phyloP scores from a whole-genome alignment of 2,888 invertebrate genomes.

The Hedychridium roseum region DNA sequence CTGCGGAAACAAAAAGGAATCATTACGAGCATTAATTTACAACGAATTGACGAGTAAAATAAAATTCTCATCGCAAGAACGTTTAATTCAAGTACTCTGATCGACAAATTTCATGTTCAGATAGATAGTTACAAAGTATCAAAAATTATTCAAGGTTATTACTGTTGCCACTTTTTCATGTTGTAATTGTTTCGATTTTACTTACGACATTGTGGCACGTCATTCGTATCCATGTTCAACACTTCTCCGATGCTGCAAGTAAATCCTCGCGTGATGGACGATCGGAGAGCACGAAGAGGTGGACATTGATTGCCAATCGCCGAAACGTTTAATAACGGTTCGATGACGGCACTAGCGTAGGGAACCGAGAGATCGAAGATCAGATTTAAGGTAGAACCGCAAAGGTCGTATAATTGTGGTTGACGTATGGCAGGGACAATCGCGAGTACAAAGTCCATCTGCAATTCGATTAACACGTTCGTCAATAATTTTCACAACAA shows the following conservation, averaged over 20 bases:
- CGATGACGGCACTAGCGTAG: conserved; percentile 88
- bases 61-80: not conserved
- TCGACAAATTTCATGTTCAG: too few relatives aligned
- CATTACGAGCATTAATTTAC: too few relatives aligned
- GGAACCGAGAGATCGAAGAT: conserved; percentile 95
- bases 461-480: too few relatives aligned
- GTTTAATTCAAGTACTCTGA: too few relatives aligned
- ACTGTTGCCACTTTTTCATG: too few relatives aligned
- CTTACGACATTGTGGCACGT: conserved; percentile 91
- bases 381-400: conserved; percentile 90
- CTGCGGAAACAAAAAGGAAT: too few relatives aligned
- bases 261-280: conserved; percentile 87
- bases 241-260: conserved; percentile 95
- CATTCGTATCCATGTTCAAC: conserved; percentile 89
- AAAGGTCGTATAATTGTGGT: conserved; percentile 92
- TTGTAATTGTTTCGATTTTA: too few relatives aligned
- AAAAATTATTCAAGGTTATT: too few relatives aligned
- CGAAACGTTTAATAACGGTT: conserved; percentile 86
- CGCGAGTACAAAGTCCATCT: conserved; percentile 86
- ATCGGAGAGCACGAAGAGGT: conserved; percentile 85
- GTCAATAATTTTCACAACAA: too few relatives aligned
- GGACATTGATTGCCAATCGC: conserved; percentile 94
- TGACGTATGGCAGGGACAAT: conserved; percentile 89
- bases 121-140: too few relatives aligned
- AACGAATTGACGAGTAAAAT: too few relatives aligned